Evolutionary conservation across 2,888 invertebrate species (phyloP).

Genomic region (Odontomyia ornata): DNA sequence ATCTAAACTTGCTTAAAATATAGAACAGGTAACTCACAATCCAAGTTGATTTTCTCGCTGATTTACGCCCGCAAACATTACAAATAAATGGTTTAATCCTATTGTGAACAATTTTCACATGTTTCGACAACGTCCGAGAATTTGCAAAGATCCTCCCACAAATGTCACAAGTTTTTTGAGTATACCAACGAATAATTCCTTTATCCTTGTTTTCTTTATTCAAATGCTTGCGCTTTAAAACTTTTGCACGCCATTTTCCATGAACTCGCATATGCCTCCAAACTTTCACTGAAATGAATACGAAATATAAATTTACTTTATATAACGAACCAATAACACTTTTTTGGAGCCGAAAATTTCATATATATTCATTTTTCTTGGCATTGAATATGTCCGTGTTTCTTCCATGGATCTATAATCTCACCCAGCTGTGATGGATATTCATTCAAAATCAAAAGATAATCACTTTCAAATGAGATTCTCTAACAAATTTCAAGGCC

Average conservation of each 20-base stretch:
- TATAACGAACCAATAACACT: too few species aligned
- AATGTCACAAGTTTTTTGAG: conserved; percentile 72
- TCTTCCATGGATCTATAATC: too few species aligned
- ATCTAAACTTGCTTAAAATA: background rate
- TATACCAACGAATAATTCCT: conserved; percentile 64
- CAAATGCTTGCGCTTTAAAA: conserved; percentile 54
- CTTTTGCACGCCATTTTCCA: conserved; percentile 60
- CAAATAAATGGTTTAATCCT: conserved; percentile 79
- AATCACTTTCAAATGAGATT: too few species aligned
- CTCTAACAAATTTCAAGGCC: too few species aligned
- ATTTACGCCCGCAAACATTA: conserved; percentile 77
- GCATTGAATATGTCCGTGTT: too few species aligned
- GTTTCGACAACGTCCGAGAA: conserved; percentile 73
- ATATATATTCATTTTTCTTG: too few species aligned
- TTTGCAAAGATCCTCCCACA: conserved; percentile 76
- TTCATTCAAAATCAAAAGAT: too few species aligned
- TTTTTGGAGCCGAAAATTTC: too few species aligned
- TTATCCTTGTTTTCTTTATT: conserved; percentile 43
- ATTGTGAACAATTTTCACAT: conserved; percentile 77
- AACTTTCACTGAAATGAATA: conserved; percentile 65
- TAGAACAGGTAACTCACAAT: conserved; percentile 60
- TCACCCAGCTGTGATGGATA: too few species aligned
- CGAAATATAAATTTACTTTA: background rate
- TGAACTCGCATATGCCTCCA: conserved; percentile 73
- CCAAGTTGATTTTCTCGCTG: conserved; percentile 76